These are phyloP conservation scores for Podotricha telesiphe DNA, from an alignment of 2,888 invertebrate genomes.

Conservation along the genomic window DNA sequence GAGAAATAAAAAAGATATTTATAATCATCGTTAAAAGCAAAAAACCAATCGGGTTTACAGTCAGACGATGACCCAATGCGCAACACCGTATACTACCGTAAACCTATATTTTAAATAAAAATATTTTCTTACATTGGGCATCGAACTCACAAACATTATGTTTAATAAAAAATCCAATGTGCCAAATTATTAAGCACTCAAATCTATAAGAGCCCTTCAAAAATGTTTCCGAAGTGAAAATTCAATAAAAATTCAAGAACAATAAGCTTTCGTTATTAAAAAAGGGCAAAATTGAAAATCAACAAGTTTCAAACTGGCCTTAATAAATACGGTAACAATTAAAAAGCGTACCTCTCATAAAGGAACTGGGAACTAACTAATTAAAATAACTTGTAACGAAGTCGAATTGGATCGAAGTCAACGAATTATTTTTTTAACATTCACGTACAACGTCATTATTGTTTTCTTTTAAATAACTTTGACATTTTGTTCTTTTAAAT, in stretches of 20 bases:
- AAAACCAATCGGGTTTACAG: too few species aligned
- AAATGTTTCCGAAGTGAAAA: not conserved
- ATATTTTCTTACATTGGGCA: too few species aligned
- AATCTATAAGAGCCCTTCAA: not conserved
- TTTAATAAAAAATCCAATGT: not conserved
- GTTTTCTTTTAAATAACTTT: slow-evolving; percentile 45
- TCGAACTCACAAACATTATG: too few species aligned
- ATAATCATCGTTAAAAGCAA: too few species aligned
- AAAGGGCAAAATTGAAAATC: slow-evolving; percentile 40
- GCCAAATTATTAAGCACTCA: not conserved
- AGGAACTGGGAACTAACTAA: slow-evolving; percentile 49
- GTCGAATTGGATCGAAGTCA: slow-evolving; percentile 53
- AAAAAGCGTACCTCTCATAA: slow-evolving; percentile 42
- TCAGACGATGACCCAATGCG: too few species aligned
- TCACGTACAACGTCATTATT: slow-evolving; percentile 43
- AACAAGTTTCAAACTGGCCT: slow-evolving; percentile 41
- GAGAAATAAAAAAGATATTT: too few species aligned
- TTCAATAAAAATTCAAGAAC: slow-evolving; percentile 23
- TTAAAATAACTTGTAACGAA: slow-evolving; percentile 52
- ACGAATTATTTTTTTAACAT: slow-evolving; percentile 69
- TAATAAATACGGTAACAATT: slow-evolving; percentile 44
- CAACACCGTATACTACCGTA: too few species aligned
- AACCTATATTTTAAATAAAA: too few species aligned
- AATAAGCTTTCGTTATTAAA: slow-evolving; percentile 27
- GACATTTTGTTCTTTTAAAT: not conserved